phyloP scores from a whole-genome alignment of 2,113 vertebrate species.

The Onychostruthus taczanowskii region DNA sequence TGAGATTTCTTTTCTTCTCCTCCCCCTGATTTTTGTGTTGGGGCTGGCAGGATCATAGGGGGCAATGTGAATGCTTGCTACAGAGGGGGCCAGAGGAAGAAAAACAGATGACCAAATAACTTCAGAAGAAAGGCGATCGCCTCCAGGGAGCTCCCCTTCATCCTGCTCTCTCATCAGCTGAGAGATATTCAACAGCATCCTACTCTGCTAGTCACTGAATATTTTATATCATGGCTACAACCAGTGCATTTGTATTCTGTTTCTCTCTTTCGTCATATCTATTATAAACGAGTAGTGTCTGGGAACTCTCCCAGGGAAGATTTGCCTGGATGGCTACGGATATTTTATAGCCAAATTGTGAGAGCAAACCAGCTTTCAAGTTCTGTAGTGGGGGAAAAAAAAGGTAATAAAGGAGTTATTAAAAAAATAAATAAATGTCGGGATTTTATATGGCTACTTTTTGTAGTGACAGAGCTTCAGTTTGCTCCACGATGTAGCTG shows the following conservation, averaged over 20 bases:
- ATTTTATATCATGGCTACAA: constrained; percentile 64
- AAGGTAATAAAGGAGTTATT: constrained; percentile 66
- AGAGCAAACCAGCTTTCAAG: constrained; percentile 61
- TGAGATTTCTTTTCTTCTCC: neutral
- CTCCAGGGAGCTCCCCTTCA: constrained; percentile 47
- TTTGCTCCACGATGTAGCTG: neutral
- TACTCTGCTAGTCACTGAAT: constrained; percentile 57
- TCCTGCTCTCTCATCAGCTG: constrained; percentile 14
- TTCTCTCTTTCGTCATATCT: constrained; percentile 69
- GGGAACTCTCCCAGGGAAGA: constrained; percentile 69
- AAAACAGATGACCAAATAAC: constrained; percentile 39
- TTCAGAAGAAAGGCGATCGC: neutral
- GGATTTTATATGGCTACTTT: neutral
- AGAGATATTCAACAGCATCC: constrained; percentile 41
- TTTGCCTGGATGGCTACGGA: constrained; percentile 70
- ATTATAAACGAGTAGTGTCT: constrained; percentile 72
- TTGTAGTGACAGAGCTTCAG: neutral
- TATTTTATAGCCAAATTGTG: constrained; percentile 71
- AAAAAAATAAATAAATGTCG: constrained; percentile 67
- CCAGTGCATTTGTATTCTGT: constrained; percentile 64
- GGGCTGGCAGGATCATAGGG: neutral
- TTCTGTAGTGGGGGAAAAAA: neutral
- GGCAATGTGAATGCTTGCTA: neutral
- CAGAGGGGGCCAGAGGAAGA: neutral
- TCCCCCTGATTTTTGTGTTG: neutral